Evolutionary conservation across 2,113 vertebrate species (phyloP), one percentile per base, ranked within the genome.

Genomic region (Toxotes jaculatrix): DNA sequence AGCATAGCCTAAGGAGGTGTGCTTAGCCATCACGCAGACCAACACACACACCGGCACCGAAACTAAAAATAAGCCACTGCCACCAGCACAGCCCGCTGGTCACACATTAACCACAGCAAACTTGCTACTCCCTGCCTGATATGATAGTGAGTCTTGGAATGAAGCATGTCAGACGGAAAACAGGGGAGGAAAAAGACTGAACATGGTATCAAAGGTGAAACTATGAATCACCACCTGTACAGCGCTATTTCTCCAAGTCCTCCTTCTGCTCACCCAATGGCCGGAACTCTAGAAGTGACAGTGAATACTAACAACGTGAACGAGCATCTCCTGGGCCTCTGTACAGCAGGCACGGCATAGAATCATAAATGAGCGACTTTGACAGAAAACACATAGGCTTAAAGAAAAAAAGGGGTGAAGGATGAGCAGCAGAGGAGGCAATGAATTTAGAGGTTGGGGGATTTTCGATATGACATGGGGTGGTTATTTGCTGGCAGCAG

Each of bases 401-500:
- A 80, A 47, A 68, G 69, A 74, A 84, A 71, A 77, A 77, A 61
- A 8, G 74, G 83, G 83, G 84, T 91, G 88, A 93, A 88, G 90
- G 91, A 92, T 92, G 92, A 92, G 90, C 88, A 79, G 86, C 68
- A 67, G 87, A 86, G 82, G 76, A 90, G 85, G 92, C 92, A 90
- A 94, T 93, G 91, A 92, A 94, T 94, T 92, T 93, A 79, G 92
- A 91, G 89, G 90, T 89, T 90, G 90, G 81, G 87, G 87, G 89
- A 87, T 92, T 93, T 91, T 91, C 84, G 87, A 93, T 94, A 93
- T 92, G 92, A 93, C 89, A 90, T 90, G 89, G 90, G 85, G 80
- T 94, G 86, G 92, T 93, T 92, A 92, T 93, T 93, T 92, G 90
- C 89, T 93, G 92, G 90, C 91, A 94, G 91, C 88, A 89, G 79